These are phyloP conservation scores for Heloderma charlesbogerti DNA, from an alignment of 2,113 vertebrate genomes.

Conservation along the genomic window DNA sequence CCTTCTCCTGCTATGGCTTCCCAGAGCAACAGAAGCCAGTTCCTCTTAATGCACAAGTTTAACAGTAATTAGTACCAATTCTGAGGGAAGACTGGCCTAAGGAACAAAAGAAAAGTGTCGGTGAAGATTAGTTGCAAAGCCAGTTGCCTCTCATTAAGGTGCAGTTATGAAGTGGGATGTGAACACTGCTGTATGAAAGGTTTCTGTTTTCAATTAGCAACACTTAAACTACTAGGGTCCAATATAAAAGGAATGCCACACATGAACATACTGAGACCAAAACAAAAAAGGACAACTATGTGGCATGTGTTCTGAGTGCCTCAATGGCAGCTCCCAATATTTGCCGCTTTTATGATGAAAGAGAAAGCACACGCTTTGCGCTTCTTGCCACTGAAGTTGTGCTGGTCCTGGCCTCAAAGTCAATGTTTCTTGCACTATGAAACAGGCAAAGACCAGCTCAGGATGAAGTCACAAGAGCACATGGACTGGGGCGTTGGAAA, in stretches of 20 bases:
- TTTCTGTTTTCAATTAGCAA: neutral
- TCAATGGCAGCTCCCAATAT: neutral
- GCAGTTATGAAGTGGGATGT: neutral
- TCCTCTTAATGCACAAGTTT: neutral
- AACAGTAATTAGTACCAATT: neutral
- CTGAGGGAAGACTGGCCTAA: neutral
- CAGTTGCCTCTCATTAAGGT: neutral
- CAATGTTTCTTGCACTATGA: neutral
- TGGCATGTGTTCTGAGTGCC: neutral
- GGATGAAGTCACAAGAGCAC: neutral
- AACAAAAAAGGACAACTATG: neutral
- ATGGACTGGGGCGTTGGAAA: neutral
- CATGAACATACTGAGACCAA: neutral
- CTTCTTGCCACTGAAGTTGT: neutral
- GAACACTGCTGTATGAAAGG: neutral
- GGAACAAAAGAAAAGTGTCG: neutral
- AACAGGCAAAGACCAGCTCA: neutral
- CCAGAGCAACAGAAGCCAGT: too few species aligned
- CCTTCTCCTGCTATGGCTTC: neutral
- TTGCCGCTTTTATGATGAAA: neutral
- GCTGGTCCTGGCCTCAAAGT: neutral
- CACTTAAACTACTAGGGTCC: neutral
- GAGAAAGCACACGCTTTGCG: neutral
- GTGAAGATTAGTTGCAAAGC: neutral
- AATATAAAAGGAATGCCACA: neutral